Percentiles rank a stretch among this genome's conserved stretches.
These are phyloP conservation scores for Gallinago paraguaiae DNA, from an alignment of 2,113 vertebrate genomes.

Conservation along the genomic window DNA sequence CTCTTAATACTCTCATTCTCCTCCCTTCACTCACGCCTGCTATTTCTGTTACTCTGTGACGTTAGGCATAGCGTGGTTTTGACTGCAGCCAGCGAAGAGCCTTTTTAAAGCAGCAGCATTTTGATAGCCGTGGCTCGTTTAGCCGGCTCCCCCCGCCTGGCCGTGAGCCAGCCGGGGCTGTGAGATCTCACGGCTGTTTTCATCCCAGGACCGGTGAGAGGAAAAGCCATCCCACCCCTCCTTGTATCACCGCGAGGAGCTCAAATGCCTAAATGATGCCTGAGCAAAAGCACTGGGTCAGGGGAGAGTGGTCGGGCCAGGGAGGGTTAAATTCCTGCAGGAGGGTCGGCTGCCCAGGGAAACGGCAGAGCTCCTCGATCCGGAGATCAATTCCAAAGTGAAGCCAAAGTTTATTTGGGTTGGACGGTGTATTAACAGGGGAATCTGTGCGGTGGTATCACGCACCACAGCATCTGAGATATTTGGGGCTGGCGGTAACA, in stretches of 20 bases:
- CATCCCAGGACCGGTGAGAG: fast-evolving
- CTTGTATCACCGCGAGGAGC: fast-evolving
- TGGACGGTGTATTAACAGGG: not conserved
- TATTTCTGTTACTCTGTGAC: slow-evolving; percentile 69
- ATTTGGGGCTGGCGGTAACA: not conserved
- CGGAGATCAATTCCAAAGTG: not conserved
- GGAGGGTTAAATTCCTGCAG: slow-evolving; percentile 33
- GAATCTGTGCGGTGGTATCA: not conserved
- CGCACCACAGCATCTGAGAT: not conserved
- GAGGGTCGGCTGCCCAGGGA: not conserved
- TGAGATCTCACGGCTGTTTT: not conserved
- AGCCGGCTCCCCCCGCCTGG: not conserved
- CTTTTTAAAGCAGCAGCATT: slow-evolving; percentile 63
- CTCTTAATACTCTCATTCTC: slow-evolving; percentile 53
- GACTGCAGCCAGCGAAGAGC: slow-evolving; percentile 32
- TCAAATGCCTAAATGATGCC: fast-evolving
- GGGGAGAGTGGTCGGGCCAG: not conserved
- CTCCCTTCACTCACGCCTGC: slow-evolving; percentile 63
- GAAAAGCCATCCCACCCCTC: not conserved
- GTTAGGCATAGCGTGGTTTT: slow-evolving; percentile 44
- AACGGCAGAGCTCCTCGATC: not conserved
- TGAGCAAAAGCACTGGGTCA: not conserved
- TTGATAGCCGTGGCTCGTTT: not conserved
- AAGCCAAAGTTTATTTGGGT: slow-evolving; percentile 23
- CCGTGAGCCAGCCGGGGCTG: not conserved